A percentile compares a stretch with the other conserved stretches of the same genome.
phyloP scores from a whole-genome alignment of 1,140 invertebrate species.

The Forficula auricularia region DNA sequence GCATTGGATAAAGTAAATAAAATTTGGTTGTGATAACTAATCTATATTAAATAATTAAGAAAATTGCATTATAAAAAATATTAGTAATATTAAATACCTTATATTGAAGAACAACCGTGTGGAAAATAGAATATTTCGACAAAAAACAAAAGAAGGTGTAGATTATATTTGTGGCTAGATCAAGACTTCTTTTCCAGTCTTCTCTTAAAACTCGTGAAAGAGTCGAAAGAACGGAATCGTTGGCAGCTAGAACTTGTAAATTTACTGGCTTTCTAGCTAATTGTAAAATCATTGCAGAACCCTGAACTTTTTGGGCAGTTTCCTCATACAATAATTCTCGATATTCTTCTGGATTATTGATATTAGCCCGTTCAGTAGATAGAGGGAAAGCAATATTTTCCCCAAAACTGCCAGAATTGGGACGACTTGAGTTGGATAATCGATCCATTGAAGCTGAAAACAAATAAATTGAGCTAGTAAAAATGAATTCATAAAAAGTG shows the following conservation, averaged over 20 bases:
- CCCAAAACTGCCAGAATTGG: conserved; percentile 9
- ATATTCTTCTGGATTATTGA: conserved; percentile 80
- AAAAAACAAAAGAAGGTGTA: conserved; percentile 97
- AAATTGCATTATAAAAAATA: no score
- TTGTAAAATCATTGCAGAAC: conserved; percentile 77
- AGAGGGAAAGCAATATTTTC: conserved; percentile 8
- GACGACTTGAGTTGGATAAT: conserved; percentile 2
- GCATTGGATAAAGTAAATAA: no score
- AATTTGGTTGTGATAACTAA: no score
- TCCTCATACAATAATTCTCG: conserved; percentile 94
- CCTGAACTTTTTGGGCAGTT: conserved; percentile 78
- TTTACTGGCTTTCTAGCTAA: conserved; percentile 85
- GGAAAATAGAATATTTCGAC: conserved; percentile 90
- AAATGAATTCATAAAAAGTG: no score
- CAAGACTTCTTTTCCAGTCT: conserved; percentile 91
- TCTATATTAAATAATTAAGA: no score
- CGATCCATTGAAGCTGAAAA: neutral
- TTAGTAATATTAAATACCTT: no score
- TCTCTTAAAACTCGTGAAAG: conserved; percentile 85
- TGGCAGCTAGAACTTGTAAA: conserved; percentile 77
- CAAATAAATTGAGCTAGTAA: no score
- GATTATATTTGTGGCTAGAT: conserved; percentile 89
- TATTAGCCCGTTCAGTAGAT: conserved; percentile 36
- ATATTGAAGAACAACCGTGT: conserved; percentile 75
- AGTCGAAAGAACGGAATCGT: conserved; percentile 90